Base-by-base conservation (phyloP, 2,113 vertebrate genomes). In the Ptyas mucosa region DNA sequence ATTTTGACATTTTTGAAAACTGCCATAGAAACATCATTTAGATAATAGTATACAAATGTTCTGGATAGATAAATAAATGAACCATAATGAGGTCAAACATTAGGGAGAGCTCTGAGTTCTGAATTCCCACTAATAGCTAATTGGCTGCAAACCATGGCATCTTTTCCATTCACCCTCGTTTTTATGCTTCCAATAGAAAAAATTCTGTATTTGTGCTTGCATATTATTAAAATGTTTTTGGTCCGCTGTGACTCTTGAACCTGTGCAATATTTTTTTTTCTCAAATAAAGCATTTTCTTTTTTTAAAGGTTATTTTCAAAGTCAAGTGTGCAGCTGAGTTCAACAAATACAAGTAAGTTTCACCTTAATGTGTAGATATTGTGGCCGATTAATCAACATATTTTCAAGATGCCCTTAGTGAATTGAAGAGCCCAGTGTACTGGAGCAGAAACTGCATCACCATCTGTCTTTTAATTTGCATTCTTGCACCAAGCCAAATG, bases 341-440 rank as follows among this genome's bases (percentile, higher is more conserved):
- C 98, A 98, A 98, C 97, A 99, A 99, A 97, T 99, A 99, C 98
- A 99, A 98, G 99, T 99, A 98, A 99, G 98, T 98, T 87, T 69
- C 53, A 1, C 90, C 57, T 43, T 34, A 43, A 10, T 9, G 18
- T 8, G 15, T 21, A 39, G 15, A 23, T 8, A 11, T 23, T 46
- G 90, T 54, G 18, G 5, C 20, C 24, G 24, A 69, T 89, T 23
- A 81, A 11, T 81, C 53, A 49, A 4, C 11, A 8, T 51, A 58
- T 14, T 89, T 85, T 49, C 23, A 57, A 54, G 10, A 24, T 54
- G 14, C 5, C 14, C 8, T 23, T 21, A 26, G 26, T 88, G 34
- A 54, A 61, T 69, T 18, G 15, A 39, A 29, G 12, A 8, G 49
- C 24, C 23, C 58, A 10, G 11, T 43, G 18, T 43, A 8, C n/a